Evolutionary conservation across 2,113 vertebrate genomes (phyloP).

Genomic region (Spea multiplicata): DNA sequence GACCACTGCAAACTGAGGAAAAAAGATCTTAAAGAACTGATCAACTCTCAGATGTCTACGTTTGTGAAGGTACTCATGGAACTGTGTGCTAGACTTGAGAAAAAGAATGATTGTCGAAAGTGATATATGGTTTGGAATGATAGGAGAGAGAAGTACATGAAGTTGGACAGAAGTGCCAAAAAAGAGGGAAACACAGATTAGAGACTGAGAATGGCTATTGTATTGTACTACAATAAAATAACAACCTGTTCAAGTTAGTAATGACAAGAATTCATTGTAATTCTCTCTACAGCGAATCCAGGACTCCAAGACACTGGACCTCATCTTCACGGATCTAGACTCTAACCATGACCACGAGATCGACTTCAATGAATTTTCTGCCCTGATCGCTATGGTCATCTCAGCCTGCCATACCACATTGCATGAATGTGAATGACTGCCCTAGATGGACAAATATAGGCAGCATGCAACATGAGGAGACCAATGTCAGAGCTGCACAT

Average conservation of each 20-base stretch:
- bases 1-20: conserved; percentile 66
- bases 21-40: conserved; percentile 64
- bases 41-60: conserved; percentile 68
- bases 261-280: not conserved
- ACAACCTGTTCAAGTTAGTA: not conserved
- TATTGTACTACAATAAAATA: too few species aligned
- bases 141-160: too few species aligned
- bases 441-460: not conserved
- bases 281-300: conserved; percentile 59
- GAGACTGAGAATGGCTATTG: too few species aligned
- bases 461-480: not conserved
- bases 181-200: too few species aligned
- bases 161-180: too few species aligned
- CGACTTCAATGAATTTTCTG: conserved; percentile 68
- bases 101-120: too few species aligned
- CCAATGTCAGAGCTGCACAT: not conserved
- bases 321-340: conserved; percentile 66
- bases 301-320: conserved; percentile 60
- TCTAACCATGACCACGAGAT: conserved; percentile 67
- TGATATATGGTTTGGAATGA: too few species aligned
- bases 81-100: not conserved
- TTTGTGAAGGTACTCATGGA: conserved; percentile 60
- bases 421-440: not conserved
- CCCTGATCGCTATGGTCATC: conserved; percentile 69
- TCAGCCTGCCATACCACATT: conserved; percentile 58